Base-by-base conservation (phyloP, 1,140 invertebrate species). In the Drosophila obscura region DNA sequence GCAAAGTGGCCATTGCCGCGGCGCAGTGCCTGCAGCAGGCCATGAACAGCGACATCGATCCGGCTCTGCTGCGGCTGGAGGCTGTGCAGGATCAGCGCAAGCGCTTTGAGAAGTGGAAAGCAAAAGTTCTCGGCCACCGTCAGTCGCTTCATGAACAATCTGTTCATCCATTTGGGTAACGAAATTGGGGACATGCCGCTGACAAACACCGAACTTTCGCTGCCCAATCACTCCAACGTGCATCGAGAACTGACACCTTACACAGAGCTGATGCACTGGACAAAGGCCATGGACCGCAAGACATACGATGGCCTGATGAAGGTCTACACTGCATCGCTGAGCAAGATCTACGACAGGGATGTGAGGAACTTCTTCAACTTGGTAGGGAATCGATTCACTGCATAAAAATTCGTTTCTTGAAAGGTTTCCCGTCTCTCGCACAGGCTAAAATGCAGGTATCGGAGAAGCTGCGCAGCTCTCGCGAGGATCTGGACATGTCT, bases 11-110 rank as follows among this genome's bases (percentile, higher is more conserved):
- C 45, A 95, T 96, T 39, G 92, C 94, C 48, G 97, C 97, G 28
- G 97, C 96, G 13, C 94, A 95, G 79, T 95, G 96, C 15, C 92
- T 98, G 60, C 94, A 97, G 64, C 93, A 94, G 77, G 97, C 96
- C 44, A 94, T 97, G 90, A 95, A 95, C 84, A 94, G 95, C 44
- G 93, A 96, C 65, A 93, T 95, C 16, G 94, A 94, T 89, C 93
- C 94, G 9, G 93, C 94, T 4, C 85, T 96, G 28, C 87, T 94
- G 3, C 95, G 95, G 72, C 93, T 98, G 90, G 94, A 94, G 56
- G 97, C 97, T 41, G 96, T 98, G 3, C 95, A 96, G 85, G 97
- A 99, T 92, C 97, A 98, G 91, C 95, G 96, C 89, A 96, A 96
- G 79, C 94, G 95, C 22, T 95, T 98, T 77, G 95, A 96, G 53